Conservation (phyloP, 2,888 invertebrate species). For the Ormia ochracea region DNA sequence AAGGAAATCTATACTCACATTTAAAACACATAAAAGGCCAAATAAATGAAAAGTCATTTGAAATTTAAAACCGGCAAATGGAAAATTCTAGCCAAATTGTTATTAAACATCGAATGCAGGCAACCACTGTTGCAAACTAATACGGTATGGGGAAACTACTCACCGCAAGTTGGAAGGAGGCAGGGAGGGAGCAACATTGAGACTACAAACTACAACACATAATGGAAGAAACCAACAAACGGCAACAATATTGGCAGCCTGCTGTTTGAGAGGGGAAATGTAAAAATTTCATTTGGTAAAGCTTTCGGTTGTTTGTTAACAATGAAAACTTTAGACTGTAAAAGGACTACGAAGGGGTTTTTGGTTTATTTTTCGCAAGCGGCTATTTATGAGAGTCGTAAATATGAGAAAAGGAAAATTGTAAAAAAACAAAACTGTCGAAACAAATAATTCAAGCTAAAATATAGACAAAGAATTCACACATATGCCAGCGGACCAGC, state of each 20-base stretch:
- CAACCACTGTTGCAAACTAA: slow-evolving; percentile 1
- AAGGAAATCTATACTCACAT: slow-evolving; percentile 42
- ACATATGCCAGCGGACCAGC: slow-evolving; percentile 17
- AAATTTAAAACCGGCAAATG: slow-evolving; percentile 53
- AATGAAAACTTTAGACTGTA: slow-evolving; percentile 33
- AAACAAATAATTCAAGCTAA: slow-evolving; percentile 46
- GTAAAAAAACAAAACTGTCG: not conserved
- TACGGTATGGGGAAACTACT: slow-evolving; percentile 26
- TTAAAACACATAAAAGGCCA: slow-evolving; percentile 21
- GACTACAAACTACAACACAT: slow-evolving; percentile 20
- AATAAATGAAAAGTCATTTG: slow-evolving; percentile 41
- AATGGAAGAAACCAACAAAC: slow-evolving; percentile 31
- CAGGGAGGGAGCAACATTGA: not conserved
- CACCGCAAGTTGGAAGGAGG: slow-evolving; percentile 39
- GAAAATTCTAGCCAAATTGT: slow-evolving; percentile 58
- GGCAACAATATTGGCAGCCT: slow-evolving; percentile 28
- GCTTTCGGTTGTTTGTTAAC: slow-evolving; percentile 30
- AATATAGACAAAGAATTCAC: slow-evolving; percentile 40
- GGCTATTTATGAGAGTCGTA: slow-evolving; percentile 52
- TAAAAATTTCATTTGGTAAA: slow-evolving; percentile 40
- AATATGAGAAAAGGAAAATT: slow-evolving; percentile 42
- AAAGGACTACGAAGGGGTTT: not conserved
- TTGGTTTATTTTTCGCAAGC: not conserved
- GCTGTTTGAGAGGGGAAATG: not conserved
- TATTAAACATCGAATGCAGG: slow-evolving; percentile 45